Evolutionary conservation across 2,888 invertebrate genomes (phyloP).

Genomic region (Vandiemenella viatica): DNA sequence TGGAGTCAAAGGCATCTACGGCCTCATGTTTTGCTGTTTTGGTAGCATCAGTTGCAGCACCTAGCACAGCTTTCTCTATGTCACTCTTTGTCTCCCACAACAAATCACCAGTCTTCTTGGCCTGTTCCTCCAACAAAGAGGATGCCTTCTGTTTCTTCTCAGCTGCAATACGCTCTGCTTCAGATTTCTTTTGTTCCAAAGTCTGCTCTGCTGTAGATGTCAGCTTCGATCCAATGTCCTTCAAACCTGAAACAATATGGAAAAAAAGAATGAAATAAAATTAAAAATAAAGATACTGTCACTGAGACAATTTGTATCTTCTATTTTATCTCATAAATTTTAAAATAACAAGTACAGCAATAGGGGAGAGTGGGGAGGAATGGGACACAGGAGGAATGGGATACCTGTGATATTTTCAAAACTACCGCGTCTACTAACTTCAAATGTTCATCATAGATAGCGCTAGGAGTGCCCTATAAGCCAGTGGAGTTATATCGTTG

Average conservation of each 20-base stretch:
- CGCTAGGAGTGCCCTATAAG: no score
- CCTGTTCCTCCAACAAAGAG: constrained; percentile 26
- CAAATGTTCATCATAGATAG: no score
- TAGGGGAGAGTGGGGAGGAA: no score
- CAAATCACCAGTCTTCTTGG: constrained; percentile 44
- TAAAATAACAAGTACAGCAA: no score
- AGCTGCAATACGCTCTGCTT: constrained; percentile 42
- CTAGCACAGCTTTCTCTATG: constrained; percentile 35
- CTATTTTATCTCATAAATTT: no score
- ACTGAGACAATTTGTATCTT: no score
- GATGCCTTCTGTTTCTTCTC: constrained; percentile 18
- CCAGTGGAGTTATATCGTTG: no score
- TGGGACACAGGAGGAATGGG: no score
- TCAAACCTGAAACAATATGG: constrained; percentile 37
- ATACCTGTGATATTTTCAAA: no score
- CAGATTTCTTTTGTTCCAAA: constrained; percentile 57
- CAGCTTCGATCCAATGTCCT: constrained; percentile 54
- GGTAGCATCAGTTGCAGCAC: constrained; percentile 28
- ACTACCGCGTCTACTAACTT: no score
- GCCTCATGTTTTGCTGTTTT: constrained; percentile 36
- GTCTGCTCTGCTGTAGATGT: constrained; percentile 56
- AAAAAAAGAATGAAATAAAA: background rate
- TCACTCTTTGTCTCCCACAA: constrained; percentile 41
- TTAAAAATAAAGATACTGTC: no score
- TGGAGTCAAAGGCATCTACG: constrained; percentile 38